Conservation (phyloP, 2,113 vertebrate species). For the Ceyx cyanopectus region DNA sequence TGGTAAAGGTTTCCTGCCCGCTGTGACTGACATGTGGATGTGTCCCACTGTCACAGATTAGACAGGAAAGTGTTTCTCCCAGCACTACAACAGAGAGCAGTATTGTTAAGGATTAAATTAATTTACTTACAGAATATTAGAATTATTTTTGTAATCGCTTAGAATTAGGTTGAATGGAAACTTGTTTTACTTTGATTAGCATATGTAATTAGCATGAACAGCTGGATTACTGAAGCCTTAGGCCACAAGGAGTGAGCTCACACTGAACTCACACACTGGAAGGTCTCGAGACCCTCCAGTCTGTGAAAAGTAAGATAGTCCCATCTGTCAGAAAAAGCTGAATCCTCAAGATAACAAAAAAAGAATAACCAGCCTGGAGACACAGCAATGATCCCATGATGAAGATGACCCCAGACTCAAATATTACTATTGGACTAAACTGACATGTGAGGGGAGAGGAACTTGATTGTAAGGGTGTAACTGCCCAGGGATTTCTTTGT, state of each 20-base stretch:
- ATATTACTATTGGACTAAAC: neutral
- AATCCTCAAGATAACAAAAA: neutral
- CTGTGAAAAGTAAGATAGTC: neutral
- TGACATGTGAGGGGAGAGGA: neutral
- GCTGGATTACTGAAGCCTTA: neutral
- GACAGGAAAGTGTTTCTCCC: neutral
- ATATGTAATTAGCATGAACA: neutral
- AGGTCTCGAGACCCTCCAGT: neutral
- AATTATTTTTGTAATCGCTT: neutral
- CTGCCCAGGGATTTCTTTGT: neutral
- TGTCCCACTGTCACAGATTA: neutral
- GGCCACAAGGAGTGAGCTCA: neutral
- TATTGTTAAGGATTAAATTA: neutral
- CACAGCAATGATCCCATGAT: neutral
- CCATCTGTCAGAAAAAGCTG: neutral
- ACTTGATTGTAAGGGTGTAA: neutral
- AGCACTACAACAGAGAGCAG: neutral
- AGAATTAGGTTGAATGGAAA: neutral
- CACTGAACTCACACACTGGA: neutral
- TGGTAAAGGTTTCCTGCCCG: neutral
- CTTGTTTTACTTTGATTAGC: neutral
- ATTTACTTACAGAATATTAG: neutral
- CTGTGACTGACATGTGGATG: neutral
- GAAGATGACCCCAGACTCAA: neutral
- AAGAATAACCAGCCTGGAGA: neutral